phyloP scores from a whole-genome alignment of 92 coral and sea anemone species.

The Parazoanthus swiftii region DNA sequence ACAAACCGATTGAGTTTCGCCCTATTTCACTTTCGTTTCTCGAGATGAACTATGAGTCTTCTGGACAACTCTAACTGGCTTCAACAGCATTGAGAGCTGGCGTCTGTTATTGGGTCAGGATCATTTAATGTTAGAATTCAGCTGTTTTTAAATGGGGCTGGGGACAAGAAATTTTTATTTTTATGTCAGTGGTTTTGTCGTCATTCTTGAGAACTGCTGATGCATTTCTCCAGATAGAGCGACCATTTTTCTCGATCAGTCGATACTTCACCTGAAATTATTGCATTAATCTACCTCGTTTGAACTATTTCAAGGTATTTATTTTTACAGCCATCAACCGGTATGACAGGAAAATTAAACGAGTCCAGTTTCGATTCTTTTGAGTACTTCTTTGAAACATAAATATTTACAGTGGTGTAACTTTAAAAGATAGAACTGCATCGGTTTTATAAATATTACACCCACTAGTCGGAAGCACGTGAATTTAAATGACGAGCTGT shows the following conservation, averaged over 20 bases:
- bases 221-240: neutral
- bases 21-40: neutral
- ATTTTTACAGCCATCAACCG: neutral
- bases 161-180: neutral
- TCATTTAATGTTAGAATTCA: neutral
- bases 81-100: neutral
- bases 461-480: neutral
- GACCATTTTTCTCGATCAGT: too few relatives aligned
- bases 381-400: neutral
- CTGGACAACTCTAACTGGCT: neutral
- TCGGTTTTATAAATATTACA: neutral
- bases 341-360: neutral
- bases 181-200: neutral
- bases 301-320: too few relatives aligned
- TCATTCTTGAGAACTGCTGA: neutral
- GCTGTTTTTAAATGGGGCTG: neutral
- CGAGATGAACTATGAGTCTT: neutral
- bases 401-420: neutral
- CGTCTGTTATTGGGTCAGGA: neutral
- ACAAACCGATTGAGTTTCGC: neutral
- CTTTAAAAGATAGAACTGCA: neutral
- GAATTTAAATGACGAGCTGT: neutral
- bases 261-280: too few relatives aligned
- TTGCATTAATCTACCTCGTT: too few relatives aligned
- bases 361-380: neutral